Base-by-base conservation (phyloP, 1,140 invertebrate genomes). In the Drosophila littoralis region DNA sequence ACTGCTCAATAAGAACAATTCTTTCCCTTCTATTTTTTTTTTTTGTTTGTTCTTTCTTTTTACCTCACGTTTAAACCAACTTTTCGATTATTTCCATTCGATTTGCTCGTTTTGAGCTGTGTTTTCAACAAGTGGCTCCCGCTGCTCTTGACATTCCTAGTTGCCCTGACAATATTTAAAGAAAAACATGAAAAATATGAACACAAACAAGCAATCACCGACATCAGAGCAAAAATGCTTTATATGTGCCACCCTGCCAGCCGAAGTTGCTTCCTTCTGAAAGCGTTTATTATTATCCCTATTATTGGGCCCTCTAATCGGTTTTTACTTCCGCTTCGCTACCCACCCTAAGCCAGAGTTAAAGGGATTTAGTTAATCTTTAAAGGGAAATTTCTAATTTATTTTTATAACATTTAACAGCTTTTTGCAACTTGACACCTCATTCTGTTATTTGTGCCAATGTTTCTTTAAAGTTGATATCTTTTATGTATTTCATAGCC, bases 31-130 rank as follows among this genome's bases (percentile, higher is more conserved):
- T 65, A 13, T 33, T 35, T 50, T 51, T 15, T 38, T 59, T 22
- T 12, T 32, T 2, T 65, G 36, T 15, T 72, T 65, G 42, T 43
- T 32, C 8, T 28, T 28, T 32, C 12, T 7, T 43, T 28, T 42
- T n/a, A 6, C 5, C 22, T 5, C 22, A 38, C 46, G 50, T 67
- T 74, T 60, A 51, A 42, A 33, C 32, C 42, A 74, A 68, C 65
- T 68, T 74, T 74, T 68, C 71, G 57, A 69, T 74, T 74, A 69
- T 35, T 74, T 74, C 71, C 71, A 74, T 74, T 74, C 71, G 69
- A 74, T 68, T 74, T 68, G 65, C 17, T 74, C 65, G 71, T 60
- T 74, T 74, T 55, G 42, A 42, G 35, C 55, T 68, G 57, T 15
- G 35, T 38, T 74, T 45, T 55, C 71, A 74, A 74, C 71, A 74